Percentiles rank a stretch among this genome's conserved stretches.
These are phyloP conservation scores for Eurypyga helias DNA, from an alignment of 2,113 vertebrate species.

Conservation along the genomic window DNA sequence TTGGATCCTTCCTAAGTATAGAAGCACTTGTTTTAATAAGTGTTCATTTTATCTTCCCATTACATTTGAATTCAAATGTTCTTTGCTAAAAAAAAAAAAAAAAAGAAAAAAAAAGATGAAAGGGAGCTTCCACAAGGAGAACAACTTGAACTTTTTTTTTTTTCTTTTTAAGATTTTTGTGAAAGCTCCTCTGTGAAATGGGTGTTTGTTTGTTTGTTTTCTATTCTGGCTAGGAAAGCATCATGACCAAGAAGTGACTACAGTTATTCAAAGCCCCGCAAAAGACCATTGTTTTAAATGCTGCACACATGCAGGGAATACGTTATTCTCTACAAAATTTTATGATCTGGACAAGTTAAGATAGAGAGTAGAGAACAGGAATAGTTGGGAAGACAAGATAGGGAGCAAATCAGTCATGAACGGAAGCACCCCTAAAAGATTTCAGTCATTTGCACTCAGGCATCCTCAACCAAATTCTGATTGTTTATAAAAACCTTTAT, in stretches of 20 bases:
- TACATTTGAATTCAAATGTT: slow-evolving; percentile 36
- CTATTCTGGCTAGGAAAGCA: background rate
- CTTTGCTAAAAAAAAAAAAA: background rate
- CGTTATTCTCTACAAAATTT: background rate
- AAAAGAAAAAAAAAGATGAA: background rate
- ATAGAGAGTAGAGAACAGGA: background rate
- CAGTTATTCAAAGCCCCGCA: background rate
- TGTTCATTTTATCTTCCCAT: slow-evolving; percentile 62
- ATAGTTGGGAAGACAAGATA: background rate
- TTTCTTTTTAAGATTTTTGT: background rate
- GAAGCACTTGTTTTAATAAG: slow-evolving; percentile 74
- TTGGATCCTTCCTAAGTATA: slow-evolving; percentile 69
- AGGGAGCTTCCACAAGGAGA: background rate
- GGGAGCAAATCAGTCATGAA: background rate
- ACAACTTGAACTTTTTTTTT: background rate
- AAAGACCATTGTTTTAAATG: background rate
- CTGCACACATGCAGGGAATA: background rate
- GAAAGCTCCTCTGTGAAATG: background rate
- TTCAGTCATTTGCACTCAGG: background rate
- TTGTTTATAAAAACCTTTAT: accelerated
- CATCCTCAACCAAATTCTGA: background rate
- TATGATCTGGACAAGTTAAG: background rate
- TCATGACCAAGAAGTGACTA: background rate
- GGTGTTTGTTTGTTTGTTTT: background rate
- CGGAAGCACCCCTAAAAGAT: background rate